A percentile compares a stretch with the other conserved stretches of the same genome.
phyloP scores from a whole-genome alignment of 2,113 vertebrate species.

The Ochotona princeps region DNA sequence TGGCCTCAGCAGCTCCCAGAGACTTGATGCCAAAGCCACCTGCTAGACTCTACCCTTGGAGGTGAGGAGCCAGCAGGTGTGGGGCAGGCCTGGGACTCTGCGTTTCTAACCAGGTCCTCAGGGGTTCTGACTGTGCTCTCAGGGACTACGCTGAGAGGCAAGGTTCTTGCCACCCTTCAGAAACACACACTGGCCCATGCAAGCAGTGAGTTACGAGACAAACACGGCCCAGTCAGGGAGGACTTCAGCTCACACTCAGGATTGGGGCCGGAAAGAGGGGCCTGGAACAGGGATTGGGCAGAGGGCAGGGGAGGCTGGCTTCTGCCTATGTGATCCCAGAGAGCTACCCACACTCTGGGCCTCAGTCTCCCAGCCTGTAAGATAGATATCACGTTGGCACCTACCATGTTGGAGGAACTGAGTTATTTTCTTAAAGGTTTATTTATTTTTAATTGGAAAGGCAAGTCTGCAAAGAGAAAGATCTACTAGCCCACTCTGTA shows the following conservation, averaged over 20 bases:
- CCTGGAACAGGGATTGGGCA: too few relatives aligned
- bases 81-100: not conserved
- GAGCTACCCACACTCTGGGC: not conserved
- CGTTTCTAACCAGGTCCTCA: not conserved
- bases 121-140: not conserved
- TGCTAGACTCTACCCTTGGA: not conserved
- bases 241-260: too few relatives aligned
- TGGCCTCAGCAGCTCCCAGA: not conserved
- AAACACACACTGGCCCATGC: not conserved
- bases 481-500: too few relatives aligned
- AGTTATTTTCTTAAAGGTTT: too few relatives aligned
- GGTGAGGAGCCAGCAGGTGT: not conserved
- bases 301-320: not conserved
- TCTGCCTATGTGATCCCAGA: not conserved
- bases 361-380: not conserved
- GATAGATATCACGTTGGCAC: not conserved
- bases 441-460: too few relatives aligned
- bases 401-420: not conserved
- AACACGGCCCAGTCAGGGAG: too few relatives aligned
- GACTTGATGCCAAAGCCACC: not conserved
- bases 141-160: not conserved
- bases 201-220: not conserved
- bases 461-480: too few relatives aligned
- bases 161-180: too few relatives aligned
- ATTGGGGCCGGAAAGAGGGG: not conserved